Base-by-base conservation (phyloP, 1,140 invertebrate species). In the Mizuhopecten yessoensis region DNA sequence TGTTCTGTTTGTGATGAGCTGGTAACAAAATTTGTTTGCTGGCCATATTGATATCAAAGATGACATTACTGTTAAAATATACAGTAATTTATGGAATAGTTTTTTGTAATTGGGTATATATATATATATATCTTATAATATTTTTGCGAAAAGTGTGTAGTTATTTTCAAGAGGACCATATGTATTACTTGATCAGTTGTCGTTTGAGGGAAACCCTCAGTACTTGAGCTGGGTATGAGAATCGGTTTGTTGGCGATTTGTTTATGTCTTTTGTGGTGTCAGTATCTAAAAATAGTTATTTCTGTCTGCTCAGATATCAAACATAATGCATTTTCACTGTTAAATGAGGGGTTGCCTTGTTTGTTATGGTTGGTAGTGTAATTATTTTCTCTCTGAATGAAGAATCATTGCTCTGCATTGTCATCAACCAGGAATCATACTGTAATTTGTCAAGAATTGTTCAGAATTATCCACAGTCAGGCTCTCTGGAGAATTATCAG, bases 271-370 rank as follows among this genome's bases (percentile, higher is more conserved):
- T 75, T 29, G 57, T 75, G 57, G 57, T 75, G 57, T 75, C 57
- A 75, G 11, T 75, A 75, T 75, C 57, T n/a, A 75, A 75, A 75
- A 75, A 75, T 75, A 75, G 57, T 75, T 75, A 75, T 75, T 75
- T 75, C 57, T 75, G n/a, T 75, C 57, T 75, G 57, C 23, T 75
- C 57, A 75, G 57, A 75, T 75, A 75, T 75, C 57, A 75, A 49
- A n/a, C 57, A 75, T 49, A 75, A 75, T 75, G 29, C 57, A 75
- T 75, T 75, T 75, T 75, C 57, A 75, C 57, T 5, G 9, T n/a
- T 7, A 75, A n/a, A 75, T 75, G 57, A 29, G 23, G n/a, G n/a
- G 57, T 29, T 75, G 1, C 23, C n/a, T 29, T n/a, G 29, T 29
- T n/a, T 75, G 57, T 75, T 29, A 17, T 75, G n/a, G 57, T 75